Conservation (phyloP, 2,113 vertebrate genomes). For the Brachionichthys hirsutus region DNA sequence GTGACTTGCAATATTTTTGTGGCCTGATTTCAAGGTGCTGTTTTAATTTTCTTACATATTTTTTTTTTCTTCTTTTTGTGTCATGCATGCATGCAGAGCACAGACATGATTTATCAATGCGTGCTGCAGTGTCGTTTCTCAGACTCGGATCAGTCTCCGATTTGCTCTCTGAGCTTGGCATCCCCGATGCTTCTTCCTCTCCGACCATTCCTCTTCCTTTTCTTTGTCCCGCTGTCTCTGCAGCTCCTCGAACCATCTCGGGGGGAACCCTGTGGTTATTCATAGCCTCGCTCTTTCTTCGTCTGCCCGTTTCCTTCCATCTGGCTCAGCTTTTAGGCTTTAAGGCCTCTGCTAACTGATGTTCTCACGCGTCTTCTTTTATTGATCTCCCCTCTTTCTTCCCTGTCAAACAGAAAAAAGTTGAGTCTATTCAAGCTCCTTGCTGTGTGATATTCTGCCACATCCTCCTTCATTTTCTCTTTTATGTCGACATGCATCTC, state of each 20-base stretch:
- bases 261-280: too few relatives aligned
- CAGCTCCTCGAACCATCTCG: background rate
- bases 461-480: constrained; percentile 11
- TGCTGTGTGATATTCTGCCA: too few relatives aligned
- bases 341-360: too few relatives aligned
- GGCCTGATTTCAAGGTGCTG: constrained; percentile 1
- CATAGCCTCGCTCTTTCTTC: too few relatives aligned
- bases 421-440: too few relatives aligned
- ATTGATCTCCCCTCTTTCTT: background rate
- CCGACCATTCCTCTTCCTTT: too few relatives aligned
- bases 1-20: constrained; percentile 2
- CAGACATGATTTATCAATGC: constrained; percentile 59
- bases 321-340: too few relatives aligned
- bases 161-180: constrained; percentile 20
- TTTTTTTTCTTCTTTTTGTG: constrained; percentile 18
- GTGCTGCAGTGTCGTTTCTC: constrained; percentile 34
- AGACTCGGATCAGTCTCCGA: constrained; percentile 39
- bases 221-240: background rate
- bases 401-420: too few relatives aligned
- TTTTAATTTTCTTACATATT: constrained; percentile 6
- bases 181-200: constrained; percentile 14
- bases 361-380: too few relatives aligned
- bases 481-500: constrained; percentile 14
- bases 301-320: too few relatives aligned
- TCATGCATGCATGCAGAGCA: constrained; percentile 3